Evolutionary conservation across 2,888 invertebrate species (phyloP).

Genomic region (Mycalesis mineus): DNA sequence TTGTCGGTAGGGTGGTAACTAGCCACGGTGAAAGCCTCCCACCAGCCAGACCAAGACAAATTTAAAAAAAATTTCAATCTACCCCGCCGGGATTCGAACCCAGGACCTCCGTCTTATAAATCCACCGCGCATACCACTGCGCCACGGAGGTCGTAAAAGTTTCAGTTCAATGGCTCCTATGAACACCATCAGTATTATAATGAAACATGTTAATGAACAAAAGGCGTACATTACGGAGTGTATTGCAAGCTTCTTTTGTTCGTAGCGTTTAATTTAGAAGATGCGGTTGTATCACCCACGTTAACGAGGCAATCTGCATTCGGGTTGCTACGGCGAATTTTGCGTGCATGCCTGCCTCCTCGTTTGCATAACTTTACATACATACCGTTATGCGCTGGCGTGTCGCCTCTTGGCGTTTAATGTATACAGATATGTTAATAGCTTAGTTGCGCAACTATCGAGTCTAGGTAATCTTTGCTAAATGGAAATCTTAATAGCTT

Average conservation of each 20-base stretch:
- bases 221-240: neutral
- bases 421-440: constrained; percentile 27
- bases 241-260: neutral
- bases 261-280: constrained; percentile 23
- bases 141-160: too few relatives aligned
- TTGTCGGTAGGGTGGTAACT: too few relatives aligned
- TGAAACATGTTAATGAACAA: neutral
- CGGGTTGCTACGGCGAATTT: constrained; percentile 48
- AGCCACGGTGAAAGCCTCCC: too few relatives aligned
- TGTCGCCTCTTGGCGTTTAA: constrained; percentile 49
- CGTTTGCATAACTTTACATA: constrained; percentile 71
- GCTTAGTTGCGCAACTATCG: constrained; percentile 27
- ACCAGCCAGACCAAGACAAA: too few relatives aligned
- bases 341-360: constrained; percentile 47
- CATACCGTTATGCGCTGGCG: constrained; percentile 50
- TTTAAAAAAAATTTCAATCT: too few relatives aligned
- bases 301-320: constrained; percentile 59
- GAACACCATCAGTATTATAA: too few relatives aligned
- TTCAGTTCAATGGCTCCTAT: too few relatives aligned
- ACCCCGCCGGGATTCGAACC: too few relatives aligned
- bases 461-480: constrained; percentile 22
- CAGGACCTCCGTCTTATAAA: too few relatives aligned
- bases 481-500: constrained; percentile 21
- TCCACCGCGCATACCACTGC: too few relatives aligned
- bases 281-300: constrained; percentile 35